A percentile compares a stretch with the other conserved stretches of the same genome.
Evolutionary conservation across 2,888 invertebrate species (phyloP).

Genomic region (Podotricha telesiphe): DNA sequence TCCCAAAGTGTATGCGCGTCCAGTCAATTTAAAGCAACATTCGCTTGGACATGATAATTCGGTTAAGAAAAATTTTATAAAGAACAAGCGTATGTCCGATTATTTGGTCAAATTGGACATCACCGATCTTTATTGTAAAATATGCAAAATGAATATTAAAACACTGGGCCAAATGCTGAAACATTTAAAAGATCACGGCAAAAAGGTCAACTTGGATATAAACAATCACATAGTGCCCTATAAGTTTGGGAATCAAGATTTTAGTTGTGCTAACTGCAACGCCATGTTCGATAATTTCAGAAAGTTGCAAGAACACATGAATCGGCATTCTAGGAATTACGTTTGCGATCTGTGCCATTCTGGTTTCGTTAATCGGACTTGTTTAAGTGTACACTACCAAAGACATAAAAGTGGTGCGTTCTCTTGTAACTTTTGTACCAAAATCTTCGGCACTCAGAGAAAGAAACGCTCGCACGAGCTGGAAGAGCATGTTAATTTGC

Average conservation of each 20-base stretch:
- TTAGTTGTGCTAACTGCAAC: conserved; percentile 51
- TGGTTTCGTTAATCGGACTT: conserved; percentile 48
- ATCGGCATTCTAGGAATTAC: conserved; percentile 53
- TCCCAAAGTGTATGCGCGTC: conserved; percentile 43
- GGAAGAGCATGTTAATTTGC: conserved; percentile 36
- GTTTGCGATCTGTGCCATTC: conserved; percentile 53
- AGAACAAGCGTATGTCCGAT: conserved; percentile 42
- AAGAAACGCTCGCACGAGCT: conserved; percentile 51
- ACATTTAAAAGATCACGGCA: conserved; percentile 53
- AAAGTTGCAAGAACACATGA: conserved; percentile 56
- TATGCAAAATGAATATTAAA: conserved; percentile 50
- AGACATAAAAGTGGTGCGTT: conserved; percentile 46
- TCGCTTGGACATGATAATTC: conserved; percentile 39
- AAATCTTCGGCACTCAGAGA: conserved; percentile 47
- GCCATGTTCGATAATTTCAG: conserved; percentile 51
- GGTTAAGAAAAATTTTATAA: conserved; percentile 36
- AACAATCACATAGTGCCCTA: conserved; percentile 57
- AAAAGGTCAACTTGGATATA: conserved; percentile 51
- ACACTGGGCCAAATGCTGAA: conserved; percentile 50
- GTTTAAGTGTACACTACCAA: conserved; percentile 36
- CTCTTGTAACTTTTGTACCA: conserved; percentile 49
- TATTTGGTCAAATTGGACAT: conserved; percentile 57
- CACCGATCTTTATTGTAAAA: conserved; percentile 53
- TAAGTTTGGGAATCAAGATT: conserved; percentile 51
- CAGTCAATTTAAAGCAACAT: conserved; percentile 49